Conservation (phyloP, 2,113 vertebrate genomes). For the Alethe diademata region DNA sequence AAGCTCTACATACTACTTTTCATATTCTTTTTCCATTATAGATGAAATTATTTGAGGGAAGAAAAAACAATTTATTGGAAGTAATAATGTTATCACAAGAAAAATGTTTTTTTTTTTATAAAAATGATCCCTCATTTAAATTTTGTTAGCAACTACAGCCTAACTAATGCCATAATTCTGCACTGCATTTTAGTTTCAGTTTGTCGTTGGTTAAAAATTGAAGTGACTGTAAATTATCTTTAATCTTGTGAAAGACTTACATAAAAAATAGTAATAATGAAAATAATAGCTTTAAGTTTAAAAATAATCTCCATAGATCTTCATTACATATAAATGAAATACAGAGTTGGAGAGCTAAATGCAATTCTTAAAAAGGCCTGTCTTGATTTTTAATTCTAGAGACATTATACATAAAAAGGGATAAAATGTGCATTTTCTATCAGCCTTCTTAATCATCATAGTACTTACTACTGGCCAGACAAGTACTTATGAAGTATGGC, state of each 20-base stretch:
- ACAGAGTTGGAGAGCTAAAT: not conserved
- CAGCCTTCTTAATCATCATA: slow-evolving; percentile 56
- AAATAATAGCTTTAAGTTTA: not conserved
- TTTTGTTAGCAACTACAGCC: not conserved
- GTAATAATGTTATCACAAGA: not conserved
- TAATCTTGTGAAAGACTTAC: not conserved
- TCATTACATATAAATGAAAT: not conserved
- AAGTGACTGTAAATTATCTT: not conserved
- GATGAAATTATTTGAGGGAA: not conserved
- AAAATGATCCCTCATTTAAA: not conserved
- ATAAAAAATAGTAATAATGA: not conserved
- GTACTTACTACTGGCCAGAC: slow-evolving; percentile 64
- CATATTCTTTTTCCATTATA: not conserved
- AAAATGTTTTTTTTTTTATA: not conserved
- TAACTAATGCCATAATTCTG: not conserved
- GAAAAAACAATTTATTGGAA: not conserved
- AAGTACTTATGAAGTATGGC: slow-evolving; percentile 78
- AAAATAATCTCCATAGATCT: not conserved
- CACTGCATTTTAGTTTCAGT: not conserved
- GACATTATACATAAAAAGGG: slow-evolving; percentile 23
- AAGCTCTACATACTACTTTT: not conserved
- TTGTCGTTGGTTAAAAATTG: not conserved
- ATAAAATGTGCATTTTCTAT: slow-evolving; percentile 63
- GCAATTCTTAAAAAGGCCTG: not conserved
- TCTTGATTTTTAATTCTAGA: slow-evolving; percentile 46